Evolutionary conservation across 2,888 invertebrate genomes (phyloP), one percentile per base, ranked within the genome.

Genomic region (Rhabditoides inermis): DNA sequence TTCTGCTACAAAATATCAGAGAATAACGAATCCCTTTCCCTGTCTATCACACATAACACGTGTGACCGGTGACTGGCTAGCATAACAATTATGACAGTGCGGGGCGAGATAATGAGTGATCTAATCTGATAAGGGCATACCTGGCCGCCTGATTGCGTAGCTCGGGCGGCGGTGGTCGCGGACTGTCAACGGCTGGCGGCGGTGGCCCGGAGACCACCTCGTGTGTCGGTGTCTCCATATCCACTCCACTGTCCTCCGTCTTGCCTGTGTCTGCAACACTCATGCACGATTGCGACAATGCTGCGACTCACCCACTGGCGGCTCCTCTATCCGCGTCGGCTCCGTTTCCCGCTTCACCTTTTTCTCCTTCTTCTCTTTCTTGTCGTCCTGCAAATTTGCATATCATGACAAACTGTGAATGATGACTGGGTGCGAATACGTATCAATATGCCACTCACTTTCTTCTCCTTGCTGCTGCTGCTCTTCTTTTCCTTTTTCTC

Each of bases 401-500:
- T 18, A 32, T 44, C 30, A 32, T 44, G 42, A n/a, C 42, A 36
- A 25, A 36, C 15, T n/a, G n/a, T n/a, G 6, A 39, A 15, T 27
- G 2, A 10, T 39, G 22, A 10, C 15, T 15, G 20, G 18, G 5
- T 3, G 23, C 2, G 15, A 36, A 22, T 40, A 26, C 22, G 4
- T 40, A 25, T 45, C 26, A 22, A 23, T 20, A 45, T 35, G 18
- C 39, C 25, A 37, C 45, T 42, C 42, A 3, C 46, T 39, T 32
- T 36, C 23, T 55, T 36, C 48, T 37, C 46, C 36, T 45, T 53
- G 12, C 20, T 44, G 12, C 41, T 49, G 12, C 44, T 47, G 35
- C n/a, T 30, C 41, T 46, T 52, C 56, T 27, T 48, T 39, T 27
- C 46, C 46, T 27, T 48, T 32, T 51, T 61, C 32, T 32, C 56